phyloP scores from a whole-genome alignment of 2,888 invertebrate species.

The Idaea straminata region DNA sequence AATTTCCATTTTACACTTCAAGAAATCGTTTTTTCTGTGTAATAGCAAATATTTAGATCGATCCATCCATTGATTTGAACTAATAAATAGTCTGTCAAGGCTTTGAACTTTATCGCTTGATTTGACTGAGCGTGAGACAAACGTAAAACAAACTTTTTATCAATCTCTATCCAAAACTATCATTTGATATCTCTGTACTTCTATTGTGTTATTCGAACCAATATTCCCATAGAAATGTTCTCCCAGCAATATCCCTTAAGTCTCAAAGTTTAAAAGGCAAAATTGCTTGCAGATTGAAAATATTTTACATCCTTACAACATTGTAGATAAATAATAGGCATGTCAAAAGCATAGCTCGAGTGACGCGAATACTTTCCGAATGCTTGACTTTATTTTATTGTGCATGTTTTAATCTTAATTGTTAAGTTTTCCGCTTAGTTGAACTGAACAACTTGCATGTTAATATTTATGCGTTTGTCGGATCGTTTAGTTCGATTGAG shows the following conservation, averaged over 20 bases:
- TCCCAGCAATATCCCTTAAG: conserved; percentile 8
- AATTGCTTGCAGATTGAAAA: conserved; percentile 6
- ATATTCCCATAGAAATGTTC: not conserved
- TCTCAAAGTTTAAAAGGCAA: not conserved
- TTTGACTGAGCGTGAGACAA: too few species aligned
- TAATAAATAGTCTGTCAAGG: too few species aligned
- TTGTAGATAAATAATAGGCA: conserved; percentile 61
- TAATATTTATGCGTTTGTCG: conserved; percentile 36
- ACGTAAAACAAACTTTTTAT: too few species aligned
- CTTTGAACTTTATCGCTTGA: too few species aligned
- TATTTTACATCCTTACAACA: conserved; percentile 31
- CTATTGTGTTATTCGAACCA: not conserved
- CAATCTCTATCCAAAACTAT: not conserved
- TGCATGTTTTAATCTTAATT: conserved; percentile 78
- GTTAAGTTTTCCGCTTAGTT: conserved; percentile 67
- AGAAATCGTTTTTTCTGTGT: too few species aligned
- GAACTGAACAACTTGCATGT: conserved; percentile 52
- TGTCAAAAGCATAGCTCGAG: conserved; percentile 68
- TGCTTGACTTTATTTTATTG: conserved; percentile 73
- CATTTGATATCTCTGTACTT: not conserved
- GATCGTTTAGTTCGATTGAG: not conserved
- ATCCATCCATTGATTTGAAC: too few species aligned
- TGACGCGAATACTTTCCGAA: conserved; percentile 73
- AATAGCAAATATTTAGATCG: too few species aligned
- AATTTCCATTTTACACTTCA: too few species aligned